Conservation (phyloP, 2,113 vertebrate genomes). For the Progne subis region DNA sequence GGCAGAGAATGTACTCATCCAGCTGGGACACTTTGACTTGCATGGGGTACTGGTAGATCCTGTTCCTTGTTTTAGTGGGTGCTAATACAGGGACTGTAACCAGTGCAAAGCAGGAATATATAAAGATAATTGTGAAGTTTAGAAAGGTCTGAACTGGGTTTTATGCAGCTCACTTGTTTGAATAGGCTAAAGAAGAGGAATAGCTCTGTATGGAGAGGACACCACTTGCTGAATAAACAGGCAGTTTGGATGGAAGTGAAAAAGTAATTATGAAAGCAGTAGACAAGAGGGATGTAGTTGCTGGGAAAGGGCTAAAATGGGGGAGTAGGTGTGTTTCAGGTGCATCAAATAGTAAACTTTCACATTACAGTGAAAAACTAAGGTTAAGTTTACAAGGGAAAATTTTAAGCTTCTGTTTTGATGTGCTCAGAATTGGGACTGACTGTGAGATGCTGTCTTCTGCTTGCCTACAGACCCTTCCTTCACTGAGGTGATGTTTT, state of each 20-base stretch:
- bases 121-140: not conserved
- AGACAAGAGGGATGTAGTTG: not conserved
- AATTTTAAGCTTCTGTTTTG: not conserved
- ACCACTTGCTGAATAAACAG: not conserved
- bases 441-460: not conserved
- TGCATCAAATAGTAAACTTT: not conserved
- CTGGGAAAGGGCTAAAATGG: not conserved
- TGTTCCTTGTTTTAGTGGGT: not conserved
- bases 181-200: not conserved
- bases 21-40: not conserved
- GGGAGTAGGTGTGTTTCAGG: not conserved
- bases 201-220: rapidly evolving
- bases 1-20: not conserved
- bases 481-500: not conserved
- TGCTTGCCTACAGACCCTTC: not conserved
- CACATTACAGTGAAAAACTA: not conserved
- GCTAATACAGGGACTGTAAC: not conserved
- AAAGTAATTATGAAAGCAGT: not conserved
- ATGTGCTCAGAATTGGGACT: not conserved
- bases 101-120: not conserved
- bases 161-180: not conserved
- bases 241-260: not conserved
- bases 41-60: not conserved
- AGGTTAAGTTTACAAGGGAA: not conserved
- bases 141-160: not conserved